Evolutionary conservation across 2,113 vertebrate genomes (phyloP), one percentile per base, ranked within the genome.

Genomic region (Sminthopsis crassicaudata): DNA sequence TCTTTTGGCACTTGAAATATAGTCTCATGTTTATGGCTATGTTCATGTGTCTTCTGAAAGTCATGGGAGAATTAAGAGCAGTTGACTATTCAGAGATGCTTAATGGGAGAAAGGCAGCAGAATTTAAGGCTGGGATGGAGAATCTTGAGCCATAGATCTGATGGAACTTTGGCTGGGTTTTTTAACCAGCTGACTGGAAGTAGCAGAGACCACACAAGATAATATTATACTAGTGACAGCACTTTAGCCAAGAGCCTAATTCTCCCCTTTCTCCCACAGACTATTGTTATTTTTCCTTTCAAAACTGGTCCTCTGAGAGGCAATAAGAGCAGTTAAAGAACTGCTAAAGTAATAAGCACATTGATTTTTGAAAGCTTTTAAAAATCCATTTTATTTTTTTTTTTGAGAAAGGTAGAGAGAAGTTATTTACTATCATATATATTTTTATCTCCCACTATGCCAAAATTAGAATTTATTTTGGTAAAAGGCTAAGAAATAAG

Each of bases 1-100:
- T 76, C 89, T 90, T 95, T 91, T 90, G 52, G 76, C 84, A 92
- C 54, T 76, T 57, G 91, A 92, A 91, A 76, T 88, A 53, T 30
- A 76, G 57, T 25, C 5, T 84, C 25, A 42, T 67, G 46, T 90
- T 67, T 51, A 94, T 25, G 67, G n/a, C 51, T 52, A 1, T 25
- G 19, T 92, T 11, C n/a, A 3, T 1, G 23, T 90, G 91, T 26
- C 19, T 90, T 89, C 90, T 50, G 90, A 42, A 92, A 89, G 25
- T 55, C 27, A 0, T 0, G 36, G 91, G 30, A 36, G 42, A 27
- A 48, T 6, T 36, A 50, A 91, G 9, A 67, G 36, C 54, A 53
- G 27, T 88, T 90, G 48, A 54, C 25, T 54, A 53, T 8, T 90
- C 11, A 92, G 90, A 48, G 51, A 53, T 93, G 8, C 52, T 76